phyloP scores from a whole-genome alignment of 2,113 vertebrate species.

The Upupa epops region DNA sequence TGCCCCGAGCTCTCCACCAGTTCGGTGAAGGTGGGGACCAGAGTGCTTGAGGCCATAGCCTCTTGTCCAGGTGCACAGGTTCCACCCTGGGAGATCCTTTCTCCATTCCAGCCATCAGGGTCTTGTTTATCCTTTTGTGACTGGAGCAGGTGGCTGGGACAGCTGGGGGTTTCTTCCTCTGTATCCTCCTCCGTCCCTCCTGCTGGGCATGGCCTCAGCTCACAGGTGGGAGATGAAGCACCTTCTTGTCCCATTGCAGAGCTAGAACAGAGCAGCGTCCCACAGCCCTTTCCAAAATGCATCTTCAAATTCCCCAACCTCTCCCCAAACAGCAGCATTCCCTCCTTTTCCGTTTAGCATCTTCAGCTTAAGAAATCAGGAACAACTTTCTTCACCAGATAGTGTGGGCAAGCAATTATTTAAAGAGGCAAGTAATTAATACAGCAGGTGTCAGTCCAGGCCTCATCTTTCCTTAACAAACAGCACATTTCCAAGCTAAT shows the following conservation, averaged over 20 bases:
- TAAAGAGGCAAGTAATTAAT: constrained; percentile 42
- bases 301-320: background rate
- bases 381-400: background rate
- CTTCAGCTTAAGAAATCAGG: accelerated
- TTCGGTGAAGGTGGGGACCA: background rate
- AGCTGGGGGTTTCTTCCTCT: background rate
- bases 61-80: accelerated
- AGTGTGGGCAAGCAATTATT: constrained; percentile 7
- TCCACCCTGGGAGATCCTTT: background rate
- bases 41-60: background rate
- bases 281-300: background rate
- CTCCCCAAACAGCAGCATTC: background rate
- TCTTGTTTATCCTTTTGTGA: background rate
- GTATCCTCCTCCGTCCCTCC: background rate
- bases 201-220: background rate
- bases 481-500: constrained; percentile 20
- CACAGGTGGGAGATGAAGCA: background rate
- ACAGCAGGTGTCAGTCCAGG: constrained; percentile 16
- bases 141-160: background rate
- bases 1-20: background rate
- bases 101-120: background rate
- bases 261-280: background rate
- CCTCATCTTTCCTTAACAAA: background rate
- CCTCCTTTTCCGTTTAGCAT: background rate
- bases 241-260: background rate